Conservation (phyloP, 2,888 invertebrate species). For the Prenolepis imparis region DNA sequence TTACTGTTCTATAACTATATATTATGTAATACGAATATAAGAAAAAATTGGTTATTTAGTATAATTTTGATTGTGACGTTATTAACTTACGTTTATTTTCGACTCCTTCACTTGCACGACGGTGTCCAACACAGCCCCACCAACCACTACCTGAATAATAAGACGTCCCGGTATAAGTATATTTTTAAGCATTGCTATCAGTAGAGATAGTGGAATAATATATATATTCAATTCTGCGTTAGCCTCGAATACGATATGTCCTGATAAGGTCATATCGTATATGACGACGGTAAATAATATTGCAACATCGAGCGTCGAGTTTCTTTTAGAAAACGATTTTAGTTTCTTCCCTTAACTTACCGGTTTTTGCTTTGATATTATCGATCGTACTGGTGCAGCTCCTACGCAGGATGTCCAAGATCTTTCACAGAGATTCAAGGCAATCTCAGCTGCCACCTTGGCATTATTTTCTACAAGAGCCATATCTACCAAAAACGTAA, state of each 20-base stretch:
- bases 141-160: conserved; percentile 90
- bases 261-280: conserved; percentile 8
- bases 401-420: not conserved
- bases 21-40: conserved; percentile 81
- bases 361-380: conserved; percentile 64
- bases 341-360: conserved; percentile 65
- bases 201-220: not conserved
- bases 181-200: not conserved
- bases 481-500: conserved; percentile 89
- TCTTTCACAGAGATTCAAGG: conserved; percentile 85
- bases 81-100: conserved; percentile 88
- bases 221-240: not conserved
- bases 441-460: conserved; percentile 92
- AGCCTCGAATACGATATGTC: not conserved
- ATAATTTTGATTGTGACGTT: conserved; percentile 75
- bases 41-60: conserved; percentile 84
- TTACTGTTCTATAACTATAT: conserved; percentile 81
- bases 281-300: not conserved
- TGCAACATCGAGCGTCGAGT: not conserved
- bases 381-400: not conserved
- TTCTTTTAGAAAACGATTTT: not conserved
- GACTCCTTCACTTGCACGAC: conserved; percentile 89
- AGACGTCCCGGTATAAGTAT: conserved; percentile 1
- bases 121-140: conserved; percentile 93
- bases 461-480: conserved; percentile 98